Base-by-base conservation (phyloP, 2,797 vertebrate species). In the Notolabrus celidotus region DNA sequence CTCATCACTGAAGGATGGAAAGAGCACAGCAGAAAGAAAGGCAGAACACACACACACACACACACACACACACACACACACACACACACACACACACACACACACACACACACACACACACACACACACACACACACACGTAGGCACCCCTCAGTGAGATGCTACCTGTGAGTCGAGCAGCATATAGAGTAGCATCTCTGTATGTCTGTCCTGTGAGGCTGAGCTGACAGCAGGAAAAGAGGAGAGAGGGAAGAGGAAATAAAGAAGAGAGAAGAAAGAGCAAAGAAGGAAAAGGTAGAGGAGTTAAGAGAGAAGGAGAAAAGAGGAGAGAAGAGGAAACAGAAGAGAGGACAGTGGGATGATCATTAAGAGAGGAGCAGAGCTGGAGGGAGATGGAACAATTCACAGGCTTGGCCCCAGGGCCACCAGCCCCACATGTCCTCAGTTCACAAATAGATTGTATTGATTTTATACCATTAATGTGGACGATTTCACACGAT, bases 391-490 rank as follows among this genome's bases (percentile, higher is more conserved):
- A 78, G 77, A 85, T 42, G 50, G 65, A 64, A 69, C 78, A 71
- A 86, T 70, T 73, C 71, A 20, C 34, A 23, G 81, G 79, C 83
- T 61, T 53, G 74, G 83, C 62, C 82, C 65, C 27, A 0, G n/a
- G 43, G 77, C 79, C 76, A 36, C 27, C 71, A 43, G 70, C 74
- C 55, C 61, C 56, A 79, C 80, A 83, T 66, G 81, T 85, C 71
- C 81, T 84, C 67, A 76, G 84, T 87, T 88, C 65, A 74, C 80
- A 84, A 82, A 86, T 78, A 79, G 82, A 84, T 62, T 66, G 62
- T 85, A 90, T 92, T 86, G 89, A 89, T 90, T 88, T 83, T 67
- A 76, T 68, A 81, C 19, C 61, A 56, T 84, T 89, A 89, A 90
- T 74, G 87, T 82, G 70, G 57, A 68, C 67, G 68, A 88, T 84